Percentiles rank a stretch among this genome's conserved stretches.
phyloP scores from a whole-genome alignment of 2,113 vertebrate genomes.

The Steatornis caripensis region DNA sequence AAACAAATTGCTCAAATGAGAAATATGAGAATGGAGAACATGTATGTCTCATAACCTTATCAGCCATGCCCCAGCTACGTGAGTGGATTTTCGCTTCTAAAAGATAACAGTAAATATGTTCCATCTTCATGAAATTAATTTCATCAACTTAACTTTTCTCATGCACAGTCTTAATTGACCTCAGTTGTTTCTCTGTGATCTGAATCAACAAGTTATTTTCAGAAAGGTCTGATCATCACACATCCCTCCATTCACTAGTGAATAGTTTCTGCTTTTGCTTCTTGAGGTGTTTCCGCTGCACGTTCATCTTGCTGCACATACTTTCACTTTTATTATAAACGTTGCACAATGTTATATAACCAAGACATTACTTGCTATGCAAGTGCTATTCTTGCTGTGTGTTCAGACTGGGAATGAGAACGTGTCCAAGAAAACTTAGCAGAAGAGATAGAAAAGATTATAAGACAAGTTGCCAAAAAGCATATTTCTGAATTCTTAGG shows the following conservation, averaged over 20 bases:
- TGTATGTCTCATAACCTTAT: background rate
- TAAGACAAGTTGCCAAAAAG: background rate
- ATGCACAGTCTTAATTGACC: background rate
- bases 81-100: background rate
- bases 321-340: background rate
- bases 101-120: background rate
- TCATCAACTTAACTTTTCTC: background rate
- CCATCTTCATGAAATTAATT: background rate
- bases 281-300: background rate
- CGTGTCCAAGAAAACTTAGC: background rate
- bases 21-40: background rate
- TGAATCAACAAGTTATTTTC: background rate
- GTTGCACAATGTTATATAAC: background rate
- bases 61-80: background rate
- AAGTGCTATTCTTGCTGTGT: background rate
- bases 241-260: background rate
- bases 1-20: background rate
- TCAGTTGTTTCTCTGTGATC: background rate
- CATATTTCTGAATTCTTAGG: background rate
- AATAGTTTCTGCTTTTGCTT: background rate
- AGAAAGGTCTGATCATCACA: background rate
- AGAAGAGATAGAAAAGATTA: background rate
- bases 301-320: background rate
- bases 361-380: background rate
- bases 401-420: background rate